Evolutionary conservation across 2,797 vertebrate species (phyloP).

Genomic region (Gadopsis bispinosus): DNA sequence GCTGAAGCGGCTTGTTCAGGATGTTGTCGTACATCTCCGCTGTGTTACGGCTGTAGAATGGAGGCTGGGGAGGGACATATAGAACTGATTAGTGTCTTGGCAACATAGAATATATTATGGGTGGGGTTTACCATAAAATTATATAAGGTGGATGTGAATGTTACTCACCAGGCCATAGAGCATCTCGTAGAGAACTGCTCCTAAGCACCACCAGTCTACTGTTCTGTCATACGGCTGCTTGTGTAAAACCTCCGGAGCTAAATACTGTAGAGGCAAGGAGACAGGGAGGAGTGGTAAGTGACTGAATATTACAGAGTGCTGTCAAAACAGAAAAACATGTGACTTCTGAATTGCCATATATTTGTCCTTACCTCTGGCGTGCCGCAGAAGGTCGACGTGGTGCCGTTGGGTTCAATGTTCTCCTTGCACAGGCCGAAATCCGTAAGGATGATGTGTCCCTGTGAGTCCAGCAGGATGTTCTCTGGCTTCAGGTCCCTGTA

Average conservation of each 20-base stretch:
- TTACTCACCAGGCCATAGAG: constrained; percentile 96
- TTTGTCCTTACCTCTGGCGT: constrained; percentile 92
- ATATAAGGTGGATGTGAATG: neutral
- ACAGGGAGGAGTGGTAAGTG: neutral
- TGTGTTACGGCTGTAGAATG: constrained; percentile 98
- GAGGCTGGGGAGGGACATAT: constrained; percentile 85
- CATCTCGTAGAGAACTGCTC: constrained; percentile 98
- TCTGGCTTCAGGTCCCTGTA: constrained; percentile 99
- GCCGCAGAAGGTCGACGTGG: constrained; percentile 98
- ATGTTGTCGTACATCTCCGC: constrained; percentile 99
- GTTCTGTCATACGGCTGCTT: constrained; percentile 98
- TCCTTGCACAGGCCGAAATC: constrained; percentile 99
- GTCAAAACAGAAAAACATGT: neutral
- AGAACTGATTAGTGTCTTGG: constrained; percentile 29
- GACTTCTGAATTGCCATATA: neutral
- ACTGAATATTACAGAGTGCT: neutral
- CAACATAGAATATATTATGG: neutral
- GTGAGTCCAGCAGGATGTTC: constrained; percentile 97
- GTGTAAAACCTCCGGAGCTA: constrained; percentile 97
- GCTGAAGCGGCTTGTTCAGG: constrained; percentile 96
- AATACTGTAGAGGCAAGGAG: constrained; percentile 87
- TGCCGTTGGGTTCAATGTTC: constrained; percentile 97
- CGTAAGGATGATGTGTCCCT: constrained; percentile 97
- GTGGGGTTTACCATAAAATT: neutral
- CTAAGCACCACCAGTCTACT: constrained; percentile 99